Conservation (phyloP, 2,888 invertebrate genomes). For the Lordiphosa andalusiaca region DNA sequence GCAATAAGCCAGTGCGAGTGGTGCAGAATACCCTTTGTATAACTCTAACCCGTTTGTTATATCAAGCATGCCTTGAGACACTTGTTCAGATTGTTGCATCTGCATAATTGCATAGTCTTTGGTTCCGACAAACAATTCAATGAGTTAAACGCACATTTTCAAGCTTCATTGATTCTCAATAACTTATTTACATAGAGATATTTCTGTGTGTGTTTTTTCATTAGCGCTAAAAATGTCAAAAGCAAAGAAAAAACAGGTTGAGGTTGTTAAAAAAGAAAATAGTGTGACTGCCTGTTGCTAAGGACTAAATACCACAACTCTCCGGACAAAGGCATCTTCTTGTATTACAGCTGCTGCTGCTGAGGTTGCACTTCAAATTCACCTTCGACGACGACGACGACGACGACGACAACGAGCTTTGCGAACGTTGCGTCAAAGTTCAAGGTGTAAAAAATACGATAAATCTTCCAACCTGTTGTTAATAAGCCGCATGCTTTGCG, state of each 20-base stretch:
- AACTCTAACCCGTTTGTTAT: too few relatives aligned
- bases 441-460: slow-evolving; percentile 55
- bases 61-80: too few relatives aligned
- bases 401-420: background rate
- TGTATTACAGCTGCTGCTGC: background rate
- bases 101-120: too few relatives aligned
- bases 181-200: slow-evolving; percentile 43
- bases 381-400: slow-evolving; percentile 5
- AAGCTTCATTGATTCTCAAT: slow-evolving; percentile 49
- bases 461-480: slow-evolving; percentile 43
- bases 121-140: slow-evolving; percentile 24
- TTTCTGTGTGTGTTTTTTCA: slow-evolving; percentile 28
- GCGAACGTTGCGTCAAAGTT: slow-evolving; percentile 56
- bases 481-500: slow-evolving; percentile 5
- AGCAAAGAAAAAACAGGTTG: slow-evolving; percentile 26
- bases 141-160: slow-evolving; percentile 33
- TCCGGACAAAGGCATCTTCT: background rate
- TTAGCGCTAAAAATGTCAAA: slow-evolving; percentile 58
- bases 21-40: too few relatives aligned
- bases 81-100: too few relatives aligned
- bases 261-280: background rate
- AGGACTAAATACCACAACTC: slow-evolving; percentile 8
- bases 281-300: slow-evolving; percentile 8
- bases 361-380: slow-evolving; percentile 6
- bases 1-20: too few relatives aligned